phyloP scores from a whole-genome alignment of 1,140 invertebrate species.

The Lineus longissimus region DNA sequence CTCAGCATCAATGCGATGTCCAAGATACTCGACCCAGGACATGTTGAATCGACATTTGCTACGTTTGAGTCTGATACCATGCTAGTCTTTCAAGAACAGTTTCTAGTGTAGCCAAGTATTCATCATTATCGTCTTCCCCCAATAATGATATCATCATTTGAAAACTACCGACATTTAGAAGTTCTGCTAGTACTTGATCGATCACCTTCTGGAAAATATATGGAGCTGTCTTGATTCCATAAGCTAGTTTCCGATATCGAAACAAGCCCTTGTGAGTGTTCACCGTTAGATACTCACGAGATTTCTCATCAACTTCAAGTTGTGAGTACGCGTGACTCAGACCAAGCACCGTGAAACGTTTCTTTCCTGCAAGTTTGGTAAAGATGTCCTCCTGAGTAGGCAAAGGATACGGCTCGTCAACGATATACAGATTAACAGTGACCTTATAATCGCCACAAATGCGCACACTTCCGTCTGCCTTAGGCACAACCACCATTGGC shows the following conservation, averaged over 20 bases:
- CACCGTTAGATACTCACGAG: background rate
- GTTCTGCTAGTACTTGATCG: constrained; percentile 2
- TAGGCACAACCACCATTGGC: constrained; percentile 25
- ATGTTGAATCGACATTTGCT: constrained; percentile 24
- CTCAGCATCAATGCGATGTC: constrained; percentile 34
- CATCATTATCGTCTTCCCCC: background rate
- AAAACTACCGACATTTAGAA: background rate
- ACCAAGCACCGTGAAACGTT: constrained; percentile 4
- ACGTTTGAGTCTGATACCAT: background rate
- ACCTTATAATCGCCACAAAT: constrained; percentile 44
- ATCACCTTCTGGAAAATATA: constrained; percentile 9
- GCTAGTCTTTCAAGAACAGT: background rate
- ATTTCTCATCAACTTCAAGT: constrained; percentile 6
- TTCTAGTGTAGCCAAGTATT: background rate
- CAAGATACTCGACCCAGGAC: constrained; percentile 35
- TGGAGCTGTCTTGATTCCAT: constrained; percentile 10
- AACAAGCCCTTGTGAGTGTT: constrained; percentile 6
- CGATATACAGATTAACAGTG: constrained; percentile 25
- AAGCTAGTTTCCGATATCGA: background rate
- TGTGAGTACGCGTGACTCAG: constrained; percentile 1
- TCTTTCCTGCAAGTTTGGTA: background rate
- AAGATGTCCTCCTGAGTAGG: background rate
- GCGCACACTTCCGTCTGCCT: constrained; percentile 23
- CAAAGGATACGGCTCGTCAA: background rate
- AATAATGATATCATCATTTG: constrained; percentile 8